phyloP scores from a whole-genome alignment of 2,113 vertebrate genomes.

The Atractosteus spatula region DNA sequence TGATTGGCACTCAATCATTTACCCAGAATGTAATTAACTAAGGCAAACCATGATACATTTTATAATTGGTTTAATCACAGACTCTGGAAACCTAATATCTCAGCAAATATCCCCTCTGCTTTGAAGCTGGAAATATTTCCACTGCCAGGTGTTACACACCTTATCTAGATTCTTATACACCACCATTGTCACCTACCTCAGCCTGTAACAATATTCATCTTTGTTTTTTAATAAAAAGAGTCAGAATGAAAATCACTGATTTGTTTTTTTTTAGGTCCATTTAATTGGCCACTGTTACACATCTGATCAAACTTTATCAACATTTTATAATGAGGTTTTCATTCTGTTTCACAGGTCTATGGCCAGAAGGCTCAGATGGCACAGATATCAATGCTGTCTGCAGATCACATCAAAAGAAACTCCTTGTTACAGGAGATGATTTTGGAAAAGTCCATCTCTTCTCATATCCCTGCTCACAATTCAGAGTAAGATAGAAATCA shows the following conservation, averaged over 20 bases:
- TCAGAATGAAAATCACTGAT: conserved; percentile 18
- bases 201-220: neutral
- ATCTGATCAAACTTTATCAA: neutral
- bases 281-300: neutral
- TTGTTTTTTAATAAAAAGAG: conserved; percentile 32
- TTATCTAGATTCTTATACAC: no score
- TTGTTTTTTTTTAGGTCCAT: neutral
- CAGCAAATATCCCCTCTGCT: no score
- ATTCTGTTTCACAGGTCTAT: conserved; percentile 72
- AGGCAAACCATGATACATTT: no score
- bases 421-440: conserved; percentile 90
- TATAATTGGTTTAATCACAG: no score
- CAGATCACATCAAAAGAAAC: conserved; percentile 75
- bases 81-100: no score
- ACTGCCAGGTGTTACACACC: no score
- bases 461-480: conserved; percentile 90
- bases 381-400: conserved; percentile 93
- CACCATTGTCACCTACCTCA: no score
- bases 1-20: no score
- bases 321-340: neutral
- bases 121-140: no score
- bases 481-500: conserved; percentile 70
- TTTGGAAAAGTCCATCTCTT: conserved; percentile 98
- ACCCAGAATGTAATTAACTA: no score
- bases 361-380: conserved; percentile 96